These are phyloP conservation scores for Agrenia bidenticulata DNA, from an alignment of 2,888 invertebrate genomes.

Conservation along the genomic window DNA sequence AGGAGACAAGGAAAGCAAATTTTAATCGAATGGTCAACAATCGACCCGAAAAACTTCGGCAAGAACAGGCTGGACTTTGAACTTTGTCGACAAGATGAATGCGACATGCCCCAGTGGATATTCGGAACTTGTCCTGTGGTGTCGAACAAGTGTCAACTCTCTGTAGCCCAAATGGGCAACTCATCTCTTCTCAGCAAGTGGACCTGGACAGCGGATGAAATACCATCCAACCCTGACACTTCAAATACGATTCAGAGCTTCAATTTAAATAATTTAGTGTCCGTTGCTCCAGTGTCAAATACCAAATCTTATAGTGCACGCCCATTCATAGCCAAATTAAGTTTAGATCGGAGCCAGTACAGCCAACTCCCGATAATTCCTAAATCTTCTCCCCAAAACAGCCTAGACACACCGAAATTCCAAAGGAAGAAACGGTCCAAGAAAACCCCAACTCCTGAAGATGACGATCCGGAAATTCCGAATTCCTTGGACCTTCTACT, in stretches of 20 bases:
- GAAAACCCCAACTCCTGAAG: not conserved
- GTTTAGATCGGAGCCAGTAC: too few relatives aligned
- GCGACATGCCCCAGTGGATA: conserved; percentile 27
- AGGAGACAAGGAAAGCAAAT: not conserved
- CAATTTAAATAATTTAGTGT: too few relatives aligned
- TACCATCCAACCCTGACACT: too few relatives aligned
- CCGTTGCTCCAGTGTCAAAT: too few relatives aligned
- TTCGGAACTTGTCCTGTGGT: conserved; percentile 34
- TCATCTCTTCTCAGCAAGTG: not conserved
- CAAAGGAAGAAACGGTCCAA: not conserved
- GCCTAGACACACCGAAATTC: not conserved
- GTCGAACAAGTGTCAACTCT: conserved; percentile 13
- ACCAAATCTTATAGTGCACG: too few relatives aligned
- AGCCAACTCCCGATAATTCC: too few relatives aligned
- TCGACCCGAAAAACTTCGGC: not conserved
- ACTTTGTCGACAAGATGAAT: conserved; percentile 21
- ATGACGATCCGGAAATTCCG: not conserved
- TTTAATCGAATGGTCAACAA: conserved; percentile 3
- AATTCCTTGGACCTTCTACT: conserved; percentile 15
- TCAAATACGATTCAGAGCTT: not conserved
- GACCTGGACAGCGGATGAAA: not conserved
- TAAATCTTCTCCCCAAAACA: too few relatives aligned
- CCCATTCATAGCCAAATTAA: too few relatives aligned
- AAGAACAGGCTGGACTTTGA: conserved; percentile 8
- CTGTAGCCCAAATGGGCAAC: not conserved